phyloP scores from a whole-genome alignment of 2,888 invertebrate species.

The Uropetala carovei region DNA sequence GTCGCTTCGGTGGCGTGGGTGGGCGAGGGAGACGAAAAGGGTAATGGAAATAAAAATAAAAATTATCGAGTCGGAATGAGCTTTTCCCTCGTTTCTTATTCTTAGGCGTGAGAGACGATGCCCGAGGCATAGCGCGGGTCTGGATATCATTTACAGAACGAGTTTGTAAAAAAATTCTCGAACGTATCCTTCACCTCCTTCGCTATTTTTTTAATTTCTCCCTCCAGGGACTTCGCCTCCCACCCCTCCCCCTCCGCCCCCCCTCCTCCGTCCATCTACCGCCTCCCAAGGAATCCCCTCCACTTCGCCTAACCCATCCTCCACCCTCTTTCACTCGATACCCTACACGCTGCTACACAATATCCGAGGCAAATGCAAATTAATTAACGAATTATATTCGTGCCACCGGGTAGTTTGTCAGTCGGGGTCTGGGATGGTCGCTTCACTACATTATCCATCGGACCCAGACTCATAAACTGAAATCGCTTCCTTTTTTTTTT shows the following conservation, averaged over 20 bases:
- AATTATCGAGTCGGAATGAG: background rate
- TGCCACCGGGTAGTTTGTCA: constrained; percentile 61
- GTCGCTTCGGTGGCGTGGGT: background rate
- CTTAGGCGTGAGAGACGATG: constrained; percentile 10
- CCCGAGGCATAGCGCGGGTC: constrained; percentile 21
- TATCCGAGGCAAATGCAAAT: constrained; percentile 58
- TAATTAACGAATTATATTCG: constrained; percentile 64
- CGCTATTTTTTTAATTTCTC: background rate
- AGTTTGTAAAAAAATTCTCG: constrained; percentile 36
- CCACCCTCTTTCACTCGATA: background rate
- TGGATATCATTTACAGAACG: constrained; percentile 62
- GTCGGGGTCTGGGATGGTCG: constrained; percentile 20
- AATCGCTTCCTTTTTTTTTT: constrained; percentile 45
- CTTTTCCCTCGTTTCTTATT: constrained; percentile 48
- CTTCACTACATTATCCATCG: constrained; percentile 29
- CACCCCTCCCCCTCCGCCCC: background rate
- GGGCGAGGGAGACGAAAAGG: background rate
- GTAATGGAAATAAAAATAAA: background rate
- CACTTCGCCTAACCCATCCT: background rate
- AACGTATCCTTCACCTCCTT: background rate
- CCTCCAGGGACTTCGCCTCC: background rate
- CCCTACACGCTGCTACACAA: constrained; percentile 55
- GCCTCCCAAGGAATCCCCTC: background rate
- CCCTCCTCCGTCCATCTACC: background rate
- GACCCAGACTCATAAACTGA: constrained; percentile 58